Percentiles rank a stretch among this genome's conserved stretches.
These are phyloP conservation scores for Thamnophis elegans DNA, from an alignment of 2,797 vertebrate genomes.

Conservation along the genomic window DNA sequence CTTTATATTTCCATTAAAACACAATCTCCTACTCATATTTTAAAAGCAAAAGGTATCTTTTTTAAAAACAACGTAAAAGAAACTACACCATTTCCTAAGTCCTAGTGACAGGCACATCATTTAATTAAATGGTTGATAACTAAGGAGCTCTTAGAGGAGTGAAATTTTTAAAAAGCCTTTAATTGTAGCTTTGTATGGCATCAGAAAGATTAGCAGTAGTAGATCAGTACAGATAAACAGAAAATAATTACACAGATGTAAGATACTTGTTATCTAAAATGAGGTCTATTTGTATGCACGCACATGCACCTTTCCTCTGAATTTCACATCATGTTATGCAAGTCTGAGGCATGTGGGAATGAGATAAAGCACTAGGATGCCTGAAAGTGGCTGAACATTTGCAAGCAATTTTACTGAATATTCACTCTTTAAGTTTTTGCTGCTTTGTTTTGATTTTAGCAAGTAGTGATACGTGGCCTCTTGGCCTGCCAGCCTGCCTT, in stretches of 20 bases:
- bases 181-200: slow-evolving; percentile 66
- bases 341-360: neutral
- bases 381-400: neutral
- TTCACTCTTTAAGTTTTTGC: neutral
- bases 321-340: neutral
- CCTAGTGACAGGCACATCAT: slow-evolving; percentile 49
- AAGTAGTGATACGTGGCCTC: neutral
- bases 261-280: slow-evolving; percentile 20
- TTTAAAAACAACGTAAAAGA: neutral
- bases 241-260: slow-evolving; percentile 64
- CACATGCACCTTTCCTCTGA: neutral
- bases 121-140: slow-evolving; percentile 61
- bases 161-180: slow-evolving; percentile 57
- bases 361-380: neutral
- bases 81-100: slow-evolving; percentile 42
- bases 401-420: neutral
- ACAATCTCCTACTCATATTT: slow-evolving; percentile 41
- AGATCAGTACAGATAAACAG: slow-evolving; percentile 48
- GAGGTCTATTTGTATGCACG: neutral
- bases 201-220: slow-evolving; percentile 57
- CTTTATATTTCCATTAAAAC: slow-evolving; percentile 1
- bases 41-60: slow-evolving; percentile 7
- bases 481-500: neutral
- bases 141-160: slow-evolving; percentile 51
- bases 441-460: neutral